Percentiles rank a stretch among this genome's conserved stretches.
Evolutionary conservation across 2,888 invertebrate genomes (phyloP).

Genomic region (Apocheima hispidaria): DNA sequence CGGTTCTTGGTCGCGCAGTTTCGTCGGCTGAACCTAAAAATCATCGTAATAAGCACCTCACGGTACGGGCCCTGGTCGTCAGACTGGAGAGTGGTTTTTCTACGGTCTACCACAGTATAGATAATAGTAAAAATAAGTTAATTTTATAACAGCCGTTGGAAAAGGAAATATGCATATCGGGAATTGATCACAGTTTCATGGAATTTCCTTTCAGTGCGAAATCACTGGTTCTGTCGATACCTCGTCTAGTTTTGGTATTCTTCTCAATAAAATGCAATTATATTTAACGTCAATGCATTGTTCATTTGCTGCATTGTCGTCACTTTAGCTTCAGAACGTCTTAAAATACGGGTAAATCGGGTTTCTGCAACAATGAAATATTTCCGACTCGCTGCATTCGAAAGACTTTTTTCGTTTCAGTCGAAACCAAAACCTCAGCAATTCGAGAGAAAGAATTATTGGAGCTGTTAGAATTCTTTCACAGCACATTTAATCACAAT

Average conservation of each 20-base stretch:
- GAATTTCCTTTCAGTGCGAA: too few species aligned
- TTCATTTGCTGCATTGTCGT: conserved; percentile 22
- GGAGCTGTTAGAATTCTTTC: conserved; percentile 14
- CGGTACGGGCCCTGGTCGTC: too few species aligned
- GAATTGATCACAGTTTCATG: too few species aligned
- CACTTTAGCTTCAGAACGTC: conserved; percentile 22
- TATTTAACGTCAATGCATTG: conserved; percentile 16
- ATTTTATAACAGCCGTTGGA: conserved; percentile 31
- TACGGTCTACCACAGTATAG: conserved; percentile 43
- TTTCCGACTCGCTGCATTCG: conserved; percentile 23
- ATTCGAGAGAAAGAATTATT: conserved; percentile 6
- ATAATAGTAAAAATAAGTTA: too few species aligned
- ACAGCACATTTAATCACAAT: too few species aligned
- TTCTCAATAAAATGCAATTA: neutral
- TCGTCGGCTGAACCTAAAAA: too few species aligned
- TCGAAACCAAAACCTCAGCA: conserved; percentile 23
- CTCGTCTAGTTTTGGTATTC: too few species aligned
- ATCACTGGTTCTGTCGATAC: too few species aligned
- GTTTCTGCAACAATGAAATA: conserved; percentile 28
- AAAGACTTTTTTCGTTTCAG: conserved; percentile 8
- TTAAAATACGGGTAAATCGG: conserved; percentile 29
- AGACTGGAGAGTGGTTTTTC: conserved; percentile 50
- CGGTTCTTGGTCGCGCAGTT: too few species aligned
- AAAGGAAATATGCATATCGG: conserved; percentile 22
- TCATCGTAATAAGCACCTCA: too few species aligned